Evolutionary conservation across 2,797 vertebrate genomes (phyloP).

Genomic region (Takifugu ocellatus): DNA sequence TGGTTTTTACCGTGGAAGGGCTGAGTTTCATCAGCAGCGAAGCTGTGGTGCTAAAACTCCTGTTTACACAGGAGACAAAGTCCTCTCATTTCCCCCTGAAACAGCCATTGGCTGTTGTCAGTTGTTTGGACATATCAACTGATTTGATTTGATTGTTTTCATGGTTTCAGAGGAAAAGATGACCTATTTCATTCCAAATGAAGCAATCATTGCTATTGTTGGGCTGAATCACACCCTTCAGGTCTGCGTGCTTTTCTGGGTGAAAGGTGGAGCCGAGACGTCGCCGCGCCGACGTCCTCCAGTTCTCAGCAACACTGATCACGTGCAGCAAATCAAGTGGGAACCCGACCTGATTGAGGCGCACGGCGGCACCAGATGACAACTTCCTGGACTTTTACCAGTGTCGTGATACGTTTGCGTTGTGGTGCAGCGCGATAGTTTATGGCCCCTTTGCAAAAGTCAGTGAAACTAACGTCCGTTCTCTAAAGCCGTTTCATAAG

Average conservation of each 20-base stretch:
- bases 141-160: slow-evolving; percentile 7
- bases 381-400: slow-evolving; percentile 43
- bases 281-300: not conserved
- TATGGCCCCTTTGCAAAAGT: slow-evolving; percentile 21
- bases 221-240: slow-evolving; percentile 13
- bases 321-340: not conserved
- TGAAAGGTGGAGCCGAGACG: slow-evolving; percentile 5
- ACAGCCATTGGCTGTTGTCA: slow-evolving; percentile 1
- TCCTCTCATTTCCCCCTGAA: not conserved
- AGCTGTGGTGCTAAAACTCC: not conserved
- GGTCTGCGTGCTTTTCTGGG: slow-evolving; percentile 7
- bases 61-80: not conserved
- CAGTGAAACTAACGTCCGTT: slow-evolving; percentile 5
- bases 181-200: slow-evolving; percentile 12
- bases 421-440: slow-evolving; percentile 17
- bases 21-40: slow-evolving; percentile 29
- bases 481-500: slow-evolving; percentile 16
- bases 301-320: not conserved
- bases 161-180: not conserved
- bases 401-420: slow-evolving; percentile 23
- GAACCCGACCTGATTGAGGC: slow-evolving; percentile 18
- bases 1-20: slow-evolving; percentile 26
- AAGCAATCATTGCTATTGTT: slow-evolving; percentile 10
- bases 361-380: slow-evolving; percentile 29
- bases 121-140: slow-evolving; percentile 12